Percentiles rank a stretch among this genome's conserved stretches.
phyloP scores from a whole-genome alignment of 2,888 invertebrate genomes.

The Megamerina dolium region DNA sequence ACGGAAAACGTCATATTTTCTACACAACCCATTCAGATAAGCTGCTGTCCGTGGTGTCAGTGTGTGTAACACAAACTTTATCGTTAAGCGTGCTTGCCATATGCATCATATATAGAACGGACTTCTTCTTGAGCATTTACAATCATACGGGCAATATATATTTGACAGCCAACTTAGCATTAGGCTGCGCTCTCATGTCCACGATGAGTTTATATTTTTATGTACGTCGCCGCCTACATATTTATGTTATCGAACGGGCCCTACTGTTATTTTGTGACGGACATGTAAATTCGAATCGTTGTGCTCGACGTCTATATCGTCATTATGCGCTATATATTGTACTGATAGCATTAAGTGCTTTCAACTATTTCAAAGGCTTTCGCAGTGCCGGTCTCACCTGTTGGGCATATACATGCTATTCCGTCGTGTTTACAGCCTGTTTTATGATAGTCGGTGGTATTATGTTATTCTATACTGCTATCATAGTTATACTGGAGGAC shows the following conservation, averaged over 20 bases:
- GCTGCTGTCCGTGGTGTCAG: constrained; percentile 4
- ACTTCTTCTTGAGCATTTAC: constrained; percentile 12
- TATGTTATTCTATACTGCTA: constrained; percentile 22
- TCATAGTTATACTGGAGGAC: constrained; percentile 22
- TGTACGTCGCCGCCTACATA: constrained; percentile 14
- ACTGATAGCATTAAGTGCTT: constrained; percentile 2
- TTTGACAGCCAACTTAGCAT: constrained; percentile 15
- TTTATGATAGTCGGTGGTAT: constrained; percentile 26
- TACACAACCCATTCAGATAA: constrained; percentile 1
- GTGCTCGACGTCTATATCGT: constrained; percentile 10
- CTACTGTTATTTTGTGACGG: constrained; percentile 20
- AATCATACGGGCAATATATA: constrained; percentile 28
- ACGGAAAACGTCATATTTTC: not conserved
- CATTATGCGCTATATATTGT: constrained; percentile 17
- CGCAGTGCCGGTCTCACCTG: not conserved
- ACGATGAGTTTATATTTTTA: constrained; percentile 24
- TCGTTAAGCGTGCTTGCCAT: constrained; percentile 12
- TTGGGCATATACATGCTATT: constrained; percentile 8
- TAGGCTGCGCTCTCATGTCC: constrained; percentile 23
- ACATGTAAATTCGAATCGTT: constrained; percentile 11
- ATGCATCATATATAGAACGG: constrained; percentile 1
- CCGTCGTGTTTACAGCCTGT: constrained; percentile 14
- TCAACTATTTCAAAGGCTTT: constrained; percentile 6
- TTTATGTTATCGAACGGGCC: constrained; percentile 19
- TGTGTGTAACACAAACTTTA: constrained; percentile 15